Conservation (phyloP, 2,888 invertebrate species). For the Tetrapedia diversipes region DNA sequence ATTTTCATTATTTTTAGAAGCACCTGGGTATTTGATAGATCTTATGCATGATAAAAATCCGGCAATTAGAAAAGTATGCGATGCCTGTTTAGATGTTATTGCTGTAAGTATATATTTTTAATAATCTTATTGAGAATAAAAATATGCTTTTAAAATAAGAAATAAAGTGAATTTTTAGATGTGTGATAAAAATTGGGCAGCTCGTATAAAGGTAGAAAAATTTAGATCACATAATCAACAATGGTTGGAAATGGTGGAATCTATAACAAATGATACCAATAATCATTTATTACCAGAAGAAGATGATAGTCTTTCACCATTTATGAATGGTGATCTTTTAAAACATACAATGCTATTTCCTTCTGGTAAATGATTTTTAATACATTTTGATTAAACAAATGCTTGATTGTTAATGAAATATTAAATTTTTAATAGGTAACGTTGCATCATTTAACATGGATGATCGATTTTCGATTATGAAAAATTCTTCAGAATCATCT, state of each 20-base stretch:
- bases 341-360: conserved; percentile 85
- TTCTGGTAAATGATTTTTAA: conserved; percentile 76
- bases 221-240: conserved; percentile 99
- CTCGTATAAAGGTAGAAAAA: conserved; percentile 95
- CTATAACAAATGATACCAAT: conserved; percentile 84
- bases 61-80: conserved; percentile 96
- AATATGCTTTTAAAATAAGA: conserved; percentile 10
- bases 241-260: conserved; percentile 98
- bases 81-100: conserved; percentile 97
- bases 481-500: conserved; percentile 78
- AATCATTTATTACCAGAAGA: conserved; percentile 84
- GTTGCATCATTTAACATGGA: conserved; percentile 75
- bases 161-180: conserved; percentile 81
- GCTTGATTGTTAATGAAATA: conserved; percentile 13
- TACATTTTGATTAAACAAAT: conserved; percentile 8
- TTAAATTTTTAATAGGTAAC: conserved; percentile 64
- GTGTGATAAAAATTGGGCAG: conserved; percentile 96
- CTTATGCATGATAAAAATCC: conserved; percentile 98
- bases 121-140: background rate
- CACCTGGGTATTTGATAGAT: conserved; percentile 97
- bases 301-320: conserved; percentile 89
- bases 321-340: conserved; percentile 89
- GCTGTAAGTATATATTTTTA: conserved; percentile 86
- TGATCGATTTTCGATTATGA: conserved; percentile 76
- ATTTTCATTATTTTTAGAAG: conserved; percentile 86